Evolutionary conservation across 2,888 invertebrate species (phyloP).

Genomic region (Pheosia tremula): DNA sequence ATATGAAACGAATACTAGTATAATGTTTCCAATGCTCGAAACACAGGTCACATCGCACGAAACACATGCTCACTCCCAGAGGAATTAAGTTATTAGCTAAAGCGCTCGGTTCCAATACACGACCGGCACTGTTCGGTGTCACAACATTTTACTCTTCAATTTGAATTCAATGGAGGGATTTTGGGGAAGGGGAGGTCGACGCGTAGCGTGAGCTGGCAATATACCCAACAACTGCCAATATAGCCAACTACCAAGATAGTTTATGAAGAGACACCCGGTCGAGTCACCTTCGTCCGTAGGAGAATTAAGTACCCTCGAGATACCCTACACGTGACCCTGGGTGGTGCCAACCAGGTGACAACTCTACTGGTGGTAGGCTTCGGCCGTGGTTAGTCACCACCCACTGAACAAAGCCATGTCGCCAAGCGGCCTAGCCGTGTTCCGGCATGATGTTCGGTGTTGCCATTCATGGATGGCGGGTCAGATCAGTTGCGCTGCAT

Average conservation of each 20-base stretch:
- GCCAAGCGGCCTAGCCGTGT: too few relatives aligned
- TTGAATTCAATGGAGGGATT: slow-evolving; percentile 81
- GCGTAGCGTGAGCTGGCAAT: slow-evolving; percentile 52
- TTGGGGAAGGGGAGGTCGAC: slow-evolving; percentile 64
- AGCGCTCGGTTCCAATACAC: slow-evolving; percentile 68
- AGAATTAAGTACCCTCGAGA: too few relatives aligned
- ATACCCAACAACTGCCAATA: slow-evolving; percentile 58
- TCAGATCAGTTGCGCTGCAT: too few relatives aligned
- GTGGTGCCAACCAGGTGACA: too few relatives aligned
- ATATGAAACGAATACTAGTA: slow-evolving; percentile 24
- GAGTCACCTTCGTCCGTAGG: too few relatives aligned
- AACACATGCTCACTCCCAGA: slow-evolving; percentile 72
- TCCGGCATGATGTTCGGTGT: too few relatives aligned
- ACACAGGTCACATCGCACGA: slow-evolving; percentile 41
- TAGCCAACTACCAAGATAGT: slow-evolving; percentile 30
- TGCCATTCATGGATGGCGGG: too few relatives aligned
- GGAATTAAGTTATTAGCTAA: slow-evolving; percentile 81
- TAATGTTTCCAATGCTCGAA: slow-evolving; percentile 38
- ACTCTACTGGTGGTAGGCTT: too few relatives aligned
- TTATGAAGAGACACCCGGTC: neutral
- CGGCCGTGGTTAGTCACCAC: too few relatives aligned
- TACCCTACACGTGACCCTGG: too few relatives aligned
- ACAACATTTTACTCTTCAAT: slow-evolving; percentile 77
- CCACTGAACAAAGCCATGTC: too few relatives aligned
- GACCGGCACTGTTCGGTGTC: slow-evolving; percentile 52